Conservation (phyloP, 2,888 invertebrate species). For the Schrankia costaestrigalis region DNA sequence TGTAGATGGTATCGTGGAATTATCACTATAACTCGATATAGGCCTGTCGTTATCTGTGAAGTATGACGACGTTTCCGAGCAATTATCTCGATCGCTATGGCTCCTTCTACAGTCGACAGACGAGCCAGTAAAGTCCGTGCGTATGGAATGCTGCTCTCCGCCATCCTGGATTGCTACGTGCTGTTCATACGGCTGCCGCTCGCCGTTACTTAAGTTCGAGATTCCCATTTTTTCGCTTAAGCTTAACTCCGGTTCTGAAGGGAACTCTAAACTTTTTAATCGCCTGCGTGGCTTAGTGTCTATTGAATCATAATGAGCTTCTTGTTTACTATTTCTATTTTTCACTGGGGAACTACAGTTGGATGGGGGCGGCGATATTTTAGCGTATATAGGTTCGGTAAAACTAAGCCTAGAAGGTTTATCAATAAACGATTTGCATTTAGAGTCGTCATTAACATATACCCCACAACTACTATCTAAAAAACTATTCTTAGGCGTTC, state of each 20-base stretch:
- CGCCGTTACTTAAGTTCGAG: conserved; percentile 64
- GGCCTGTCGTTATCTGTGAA: conserved; percentile 75
- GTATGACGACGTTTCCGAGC: conserved; percentile 75
- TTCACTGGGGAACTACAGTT: conserved; percentile 65
- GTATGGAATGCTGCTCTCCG: conserved; percentile 70
- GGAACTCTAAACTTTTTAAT: conserved; percentile 66
- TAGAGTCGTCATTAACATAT: conserved; percentile 50
- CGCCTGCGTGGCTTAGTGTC: conserved; percentile 72
- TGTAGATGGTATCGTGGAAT: conserved; percentile 74
- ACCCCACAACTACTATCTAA: conserved; percentile 65
- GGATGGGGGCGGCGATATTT: conserved; percentile 66
- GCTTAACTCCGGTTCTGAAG: conserved; percentile 53
- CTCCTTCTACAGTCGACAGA: conserved; percentile 71
- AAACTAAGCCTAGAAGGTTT: conserved; percentile 65
- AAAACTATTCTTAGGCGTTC: conserved; percentile 66
- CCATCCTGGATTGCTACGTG: conserved; percentile 64
- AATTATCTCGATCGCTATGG: conserved; percentile 75
- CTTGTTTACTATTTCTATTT: conserved; percentile 52
- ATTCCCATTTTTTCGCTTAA: conserved; percentile 58
- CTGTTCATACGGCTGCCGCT: conserved; percentile 61
- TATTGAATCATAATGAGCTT: conserved; percentile 74
- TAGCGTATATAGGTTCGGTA: conserved; percentile 74
- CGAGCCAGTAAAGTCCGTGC: conserved; percentile 67
- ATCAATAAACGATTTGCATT: conserved; percentile 38
- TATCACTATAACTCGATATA: conserved; percentile 76